Percentiles rank a stretch among this genome's conserved stretches.
Conservation (phyloP, 2,113 vertebrate species). For the Anarhynchus alexandrinus region DNA sequence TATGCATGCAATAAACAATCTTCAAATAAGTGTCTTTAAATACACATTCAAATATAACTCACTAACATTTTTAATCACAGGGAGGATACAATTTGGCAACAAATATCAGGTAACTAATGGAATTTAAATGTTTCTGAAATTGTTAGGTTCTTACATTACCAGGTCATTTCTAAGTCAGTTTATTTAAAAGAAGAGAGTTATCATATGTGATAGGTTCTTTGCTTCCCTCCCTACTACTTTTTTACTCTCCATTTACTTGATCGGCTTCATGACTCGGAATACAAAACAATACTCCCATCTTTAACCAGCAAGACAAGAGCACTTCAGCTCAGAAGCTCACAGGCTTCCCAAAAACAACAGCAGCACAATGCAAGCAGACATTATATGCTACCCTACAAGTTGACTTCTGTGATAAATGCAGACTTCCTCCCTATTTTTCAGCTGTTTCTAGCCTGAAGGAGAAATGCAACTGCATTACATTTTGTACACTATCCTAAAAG, state of each 20-base stretch:
- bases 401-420: neutral
- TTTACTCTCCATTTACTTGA: neutral
- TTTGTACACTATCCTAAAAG: neutral
- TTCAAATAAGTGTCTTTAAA: neutral
- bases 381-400: neutral
- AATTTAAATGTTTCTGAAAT: neutral
- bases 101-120: neutral
- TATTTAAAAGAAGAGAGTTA: neutral
- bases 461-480: neutral
- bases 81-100: neutral
- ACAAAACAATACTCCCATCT: neutral
- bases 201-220: neutral
- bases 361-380: neutral
- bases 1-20: slow-evolving; percentile 39
- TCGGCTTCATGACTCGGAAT: neutral
- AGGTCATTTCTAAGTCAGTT: neutral
- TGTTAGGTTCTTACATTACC: neutral
- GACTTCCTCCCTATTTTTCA: neutral
- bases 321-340: neutral
- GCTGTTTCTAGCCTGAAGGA: neutral
- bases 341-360: neutral
- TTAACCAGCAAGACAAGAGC: neutral
- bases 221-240: neutral
- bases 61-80: neutral
- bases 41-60: neutral